Base-by-base conservation (phyloP, 2,113 vertebrate genomes). In the Thalassoma bifasciatum region DNA sequence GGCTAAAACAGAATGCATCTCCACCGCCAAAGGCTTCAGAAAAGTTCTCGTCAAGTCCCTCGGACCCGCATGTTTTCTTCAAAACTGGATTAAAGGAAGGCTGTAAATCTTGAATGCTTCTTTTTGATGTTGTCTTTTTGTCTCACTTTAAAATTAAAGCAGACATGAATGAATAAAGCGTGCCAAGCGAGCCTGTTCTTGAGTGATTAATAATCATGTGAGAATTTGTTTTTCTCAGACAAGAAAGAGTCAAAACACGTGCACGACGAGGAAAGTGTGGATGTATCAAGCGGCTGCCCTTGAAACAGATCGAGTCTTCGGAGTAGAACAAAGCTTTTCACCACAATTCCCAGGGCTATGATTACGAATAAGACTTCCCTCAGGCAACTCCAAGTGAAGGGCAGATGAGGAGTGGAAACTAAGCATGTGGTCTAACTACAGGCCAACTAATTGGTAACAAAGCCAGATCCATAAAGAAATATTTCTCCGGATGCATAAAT, bases 291-390 rank as follows among this genome's bases (percentile, higher is more conserved):
- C 40, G 50, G 59, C 75, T 72, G 85, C 66, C 77, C 79, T 86
- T 83, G 81, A 56, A 69, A 83, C 11, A 58, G 72, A 74, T 75
- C 16, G 53, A 75, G 62, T 53, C 38, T 67, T 75, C 49, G 70
- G 72, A 51, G 44, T 10, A 77, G 90, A 84, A 87, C 67, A 91
- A 84, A 88, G 80, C 68, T 66, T 83, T 82, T 80, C 64, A 85
- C 63, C 72, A 63, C 66, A 86, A 88, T 83, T 88, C 85, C 85
- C 86, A 82, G 21, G 75, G 75, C 79, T 68, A 58, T 89, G 77
- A 87, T 89, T 85, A 85, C 54, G 42, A 76, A 87, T 81, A 80
- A 91, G 80, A 82, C 84, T 63, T 66, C 80, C 85, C 79, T 73
- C 68, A 71, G 85, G 73, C 75, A 50, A 75, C 67, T 85, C 46